A percentile compares a stretch with the other conserved stretches of the same genome.
These are phyloP conservation scores for Periphyllus acericola DNA, from an alignment of 2,888 invertebrate genomes.

Conservation along the genomic window DNA sequence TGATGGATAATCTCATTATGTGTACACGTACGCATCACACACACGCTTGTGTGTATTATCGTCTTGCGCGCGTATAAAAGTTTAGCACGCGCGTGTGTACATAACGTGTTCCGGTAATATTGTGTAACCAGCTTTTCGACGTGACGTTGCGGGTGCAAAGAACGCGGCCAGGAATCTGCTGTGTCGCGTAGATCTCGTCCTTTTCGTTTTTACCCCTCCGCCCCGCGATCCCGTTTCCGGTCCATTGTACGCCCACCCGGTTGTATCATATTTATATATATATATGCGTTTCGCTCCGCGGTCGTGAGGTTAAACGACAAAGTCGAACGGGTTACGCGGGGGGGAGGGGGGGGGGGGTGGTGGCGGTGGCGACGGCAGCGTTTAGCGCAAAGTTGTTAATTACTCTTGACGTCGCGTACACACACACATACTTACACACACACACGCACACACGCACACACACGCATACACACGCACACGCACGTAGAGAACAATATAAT, in stretches of 20 bases:
- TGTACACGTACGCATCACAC: not conserved
- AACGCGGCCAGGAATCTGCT: slow-evolving; percentile 11
- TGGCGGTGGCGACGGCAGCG: not conserved
- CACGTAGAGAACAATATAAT: slow-evolving; percentile 39
- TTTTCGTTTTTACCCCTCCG: not conserved
- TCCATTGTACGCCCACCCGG: slow-evolving; percentile 20
- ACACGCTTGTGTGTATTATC: no score
- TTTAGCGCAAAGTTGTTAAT: slow-evolving; percentile 57
- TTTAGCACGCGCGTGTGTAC: not conserved
- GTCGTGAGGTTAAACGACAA: slow-evolving; percentile 52
- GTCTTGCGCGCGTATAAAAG: not conserved
- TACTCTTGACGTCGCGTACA: slow-evolving; percentile 52
- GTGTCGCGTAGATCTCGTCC: slow-evolving; percentile 3
- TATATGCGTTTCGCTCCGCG: not conserved
- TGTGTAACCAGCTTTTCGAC: slow-evolving; percentile 23
- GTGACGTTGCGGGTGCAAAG: slow-evolving; percentile 2
- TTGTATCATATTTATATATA: no score
- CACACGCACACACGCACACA: not conserved
- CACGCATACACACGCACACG: not conserved
- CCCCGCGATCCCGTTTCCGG: not conserved
- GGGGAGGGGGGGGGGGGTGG: not conserved
- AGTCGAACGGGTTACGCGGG: not conserved
- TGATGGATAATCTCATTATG: not conserved
- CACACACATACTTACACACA: not conserved
- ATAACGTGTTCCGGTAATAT: not conserved